Percentiles rank a stretch among this genome's conserved stretches.
phyloP scores from a whole-genome alignment of 2,113 vertebrate genomes.

The Abramis brama region DNA sequence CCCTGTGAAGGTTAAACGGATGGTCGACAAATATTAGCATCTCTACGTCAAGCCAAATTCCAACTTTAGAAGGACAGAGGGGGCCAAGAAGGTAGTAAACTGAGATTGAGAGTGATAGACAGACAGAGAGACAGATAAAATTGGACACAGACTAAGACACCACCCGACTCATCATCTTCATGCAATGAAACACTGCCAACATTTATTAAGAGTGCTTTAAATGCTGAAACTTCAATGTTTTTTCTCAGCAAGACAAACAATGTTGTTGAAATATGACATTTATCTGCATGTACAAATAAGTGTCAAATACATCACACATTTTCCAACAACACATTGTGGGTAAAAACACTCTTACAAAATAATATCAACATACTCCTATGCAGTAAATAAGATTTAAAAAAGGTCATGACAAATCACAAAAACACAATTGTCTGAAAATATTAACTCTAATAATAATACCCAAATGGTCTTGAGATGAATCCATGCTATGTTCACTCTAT shows the following conservation, averaged over 20 bases:
- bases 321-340: background rate
- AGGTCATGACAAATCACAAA: background rate
- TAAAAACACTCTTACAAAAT: background rate
- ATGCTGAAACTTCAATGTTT: background rate
- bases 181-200: background rate
- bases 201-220: background rate
- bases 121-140: constrained; percentile 31
- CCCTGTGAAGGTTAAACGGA: constrained; percentile 17
- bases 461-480: background rate
- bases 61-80: constrained; percentile 30
- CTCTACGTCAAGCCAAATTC: constrained; percentile 26
- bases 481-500: background rate
- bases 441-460: background rate
- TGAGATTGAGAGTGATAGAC: constrained; percentile 20
- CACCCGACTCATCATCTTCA: background rate
- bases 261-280: background rate
- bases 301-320: background rate
- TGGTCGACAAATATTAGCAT: constrained; percentile 36
- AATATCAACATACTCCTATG: background rate
- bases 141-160: constrained; percentile 23
- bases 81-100: constrained; percentile 36
- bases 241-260: background rate
- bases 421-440: background rate
- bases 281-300: background rate
- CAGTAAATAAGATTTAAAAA: background rate